A percentile compares a stretch with the other conserved stretches of the same genome.
Conservation (phyloP, 1,140 invertebrate species). For the Andricus grossulariae region DNA sequence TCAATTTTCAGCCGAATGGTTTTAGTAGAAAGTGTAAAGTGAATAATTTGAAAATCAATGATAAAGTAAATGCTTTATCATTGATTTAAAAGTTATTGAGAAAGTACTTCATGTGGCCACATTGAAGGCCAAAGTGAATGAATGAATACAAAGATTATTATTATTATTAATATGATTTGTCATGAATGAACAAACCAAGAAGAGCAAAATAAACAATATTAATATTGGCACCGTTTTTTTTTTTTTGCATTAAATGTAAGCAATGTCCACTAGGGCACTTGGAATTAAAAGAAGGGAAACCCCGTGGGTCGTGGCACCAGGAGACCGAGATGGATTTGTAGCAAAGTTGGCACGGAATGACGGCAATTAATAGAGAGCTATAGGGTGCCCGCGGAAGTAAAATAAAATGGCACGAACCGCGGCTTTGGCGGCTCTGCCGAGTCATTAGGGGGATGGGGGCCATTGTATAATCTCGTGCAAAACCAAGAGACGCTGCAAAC, state of each 20-base stretch:
- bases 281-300: slow-evolving; percentile 1
- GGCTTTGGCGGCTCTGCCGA: slow-evolving; percentile 68
- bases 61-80: too few relatives aligned
- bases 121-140: too few relatives aligned
- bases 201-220: not conserved
- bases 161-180: too few relatives aligned
- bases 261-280: slow-evolving; percentile 11
- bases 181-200: not conserved
- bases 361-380: slow-evolving; percentile 73
- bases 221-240: not conserved
- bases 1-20: too few relatives aligned
- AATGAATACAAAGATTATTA: too few relatives aligned
- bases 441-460: slow-evolving; percentile 61
- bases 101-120: too few relatives aligned
- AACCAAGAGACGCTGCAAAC: slow-evolving; percentile 51
- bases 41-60: too few relatives aligned
- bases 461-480: slow-evolving; percentile 70
- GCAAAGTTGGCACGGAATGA: slow-evolving; percentile 69
- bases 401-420: slow-evolving; percentile 69
- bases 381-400: slow-evolving; percentile 72
- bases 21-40: too few relatives aligned
- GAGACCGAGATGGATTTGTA: slow-evolving; percentile 68
- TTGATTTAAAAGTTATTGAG: too few relatives aligned
- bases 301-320: slow-evolving; percentile 34
- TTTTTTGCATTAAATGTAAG: not conserved